Percentiles rank a stretch among this genome's conserved stretches.
phyloP scores from a whole-genome alignment of 2,888 invertebrate genomes.

The Hyposoter didymator region DNA sequence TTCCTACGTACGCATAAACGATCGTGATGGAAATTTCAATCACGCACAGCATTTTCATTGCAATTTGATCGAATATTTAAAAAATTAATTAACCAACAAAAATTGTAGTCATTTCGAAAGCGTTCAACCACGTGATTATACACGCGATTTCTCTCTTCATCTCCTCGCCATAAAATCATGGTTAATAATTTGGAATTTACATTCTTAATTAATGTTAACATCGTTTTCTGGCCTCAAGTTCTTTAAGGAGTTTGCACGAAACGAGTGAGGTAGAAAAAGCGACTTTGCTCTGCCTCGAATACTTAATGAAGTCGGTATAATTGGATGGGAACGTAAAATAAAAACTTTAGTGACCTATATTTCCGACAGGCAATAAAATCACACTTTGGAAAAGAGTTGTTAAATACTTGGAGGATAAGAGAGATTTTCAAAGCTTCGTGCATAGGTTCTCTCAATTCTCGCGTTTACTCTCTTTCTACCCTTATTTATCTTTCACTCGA shows the following conservation, averaged over 20 bases:
- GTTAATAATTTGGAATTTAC: neutral
- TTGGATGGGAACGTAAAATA: conserved; percentile 9
- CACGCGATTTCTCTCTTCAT: neutral
- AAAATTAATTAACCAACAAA: neutral
- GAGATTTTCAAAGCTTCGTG: neutral
- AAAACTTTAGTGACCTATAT: conserved; percentile 9
- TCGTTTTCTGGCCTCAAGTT: conserved; percentile 5
- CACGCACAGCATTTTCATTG: neutral
- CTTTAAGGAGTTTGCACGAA: neutral
- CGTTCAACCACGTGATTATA: neutral
- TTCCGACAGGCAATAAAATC: neutral
- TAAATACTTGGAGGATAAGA: neutral
- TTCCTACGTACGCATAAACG: neutral
- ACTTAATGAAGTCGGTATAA: conserved; percentile 23
- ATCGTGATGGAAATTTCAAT: neutral
- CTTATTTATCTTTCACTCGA: conserved; percentile 15
- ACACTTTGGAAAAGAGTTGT: conserved; percentile 13
- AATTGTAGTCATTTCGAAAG: neutral
- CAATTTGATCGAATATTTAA: neutral
- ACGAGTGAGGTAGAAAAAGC: neutral
- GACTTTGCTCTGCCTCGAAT: neutral
- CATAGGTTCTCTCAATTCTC: neutral
- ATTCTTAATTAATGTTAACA: conserved; percentile 10
- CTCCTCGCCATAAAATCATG: neutral
- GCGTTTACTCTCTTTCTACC: neutral